These are phyloP conservation scores for Drosophila erecta DNA, from an alignment of 1,140 invertebrate genomes.

Conservation along the genomic window DNA sequence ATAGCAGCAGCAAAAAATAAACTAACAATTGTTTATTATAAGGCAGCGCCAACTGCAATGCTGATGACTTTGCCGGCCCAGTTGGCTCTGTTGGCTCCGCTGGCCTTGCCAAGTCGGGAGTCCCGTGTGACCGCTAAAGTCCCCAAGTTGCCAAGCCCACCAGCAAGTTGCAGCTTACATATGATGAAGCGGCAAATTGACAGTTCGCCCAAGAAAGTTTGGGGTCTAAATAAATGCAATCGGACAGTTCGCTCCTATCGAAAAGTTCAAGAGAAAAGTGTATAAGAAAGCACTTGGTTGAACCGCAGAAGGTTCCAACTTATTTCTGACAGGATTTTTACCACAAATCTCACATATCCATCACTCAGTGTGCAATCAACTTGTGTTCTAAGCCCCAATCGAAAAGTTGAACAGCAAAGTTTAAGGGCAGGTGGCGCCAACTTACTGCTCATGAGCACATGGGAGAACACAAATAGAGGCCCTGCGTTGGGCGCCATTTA, in stretches of 20 bases:
- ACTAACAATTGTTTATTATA: conserved; percentile 71
- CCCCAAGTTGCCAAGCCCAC: conserved; percentile 40
- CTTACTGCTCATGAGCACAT: not conserved
- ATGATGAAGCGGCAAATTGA: conserved; percentile 40
- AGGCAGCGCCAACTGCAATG: conserved; percentile 20
- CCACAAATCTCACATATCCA: not conserved
- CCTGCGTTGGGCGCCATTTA: conserved; percentile 1
- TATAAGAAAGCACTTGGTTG: not conserved
- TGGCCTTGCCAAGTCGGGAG: conserved; percentile 55
- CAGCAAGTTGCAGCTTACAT: conserved; percentile 7
- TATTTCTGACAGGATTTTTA: not conserved
- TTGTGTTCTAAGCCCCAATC: conserved; percentile 4
- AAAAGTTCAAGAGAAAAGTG: conserved; percentile 14
- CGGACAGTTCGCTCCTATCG: conserved; percentile 11
- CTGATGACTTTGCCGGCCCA: conserved; percentile 65
- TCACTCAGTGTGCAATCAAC: conserved; percentile 8
- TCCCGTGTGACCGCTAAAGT: conserved; percentile 57
- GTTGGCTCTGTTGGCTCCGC: not conserved
- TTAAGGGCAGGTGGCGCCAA: not conserved
- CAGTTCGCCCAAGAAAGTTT: conserved; percentile 27
- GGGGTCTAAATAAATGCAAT: conserved; percentile 7
- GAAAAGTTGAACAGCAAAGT: not conserved
- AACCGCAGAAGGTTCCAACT: not conserved
- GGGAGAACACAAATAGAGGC: not conserved
- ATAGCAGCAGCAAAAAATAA: conserved; percentile 32